Base-by-base conservation (phyloP, 2,797 vertebrate species). In the Manis javanica region DNA sequence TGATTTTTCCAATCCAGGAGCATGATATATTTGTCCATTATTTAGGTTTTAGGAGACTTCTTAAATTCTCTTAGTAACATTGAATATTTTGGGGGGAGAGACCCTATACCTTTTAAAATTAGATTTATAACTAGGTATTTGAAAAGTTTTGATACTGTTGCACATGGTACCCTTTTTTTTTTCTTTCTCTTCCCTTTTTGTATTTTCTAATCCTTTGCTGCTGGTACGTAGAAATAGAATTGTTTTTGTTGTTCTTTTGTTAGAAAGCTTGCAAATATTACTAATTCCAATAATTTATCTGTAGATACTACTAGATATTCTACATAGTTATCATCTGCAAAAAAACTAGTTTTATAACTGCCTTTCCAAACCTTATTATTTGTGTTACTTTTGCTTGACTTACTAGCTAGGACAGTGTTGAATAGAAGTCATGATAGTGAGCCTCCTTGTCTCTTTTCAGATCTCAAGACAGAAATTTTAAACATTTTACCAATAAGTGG, bases 241-340 rank as follows among this genome's bases (percentile, higher is more conserved):
- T 92, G 19, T 63, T 83, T 88, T 88, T 84, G 61, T 63, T 86
- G 12, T 89, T 78, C 37, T 64, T 84, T 78, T 78, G 9, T 71
- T 66, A 90, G 49, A 93, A 84, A 39, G 12, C 12, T 90, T 93
- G 49, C 16, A 61, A 51, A 85, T 79, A 95, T 85, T 66, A 61
- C 37, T 95, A 82, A 87, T 87, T 78, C 37, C 15, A 95, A 77
- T 85, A 90, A 72, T 78, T 85, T 64, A 77, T 61, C 23, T 84
- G 15, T 46, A 59, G 21, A 31, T 77, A 75, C 7, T 83, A 82
- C 59, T 68, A 81, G 49, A 46, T 87, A 42, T 64, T 84, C 37
- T 85, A 12, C 19, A 63, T 6, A 72, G 13, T 93, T 82, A 66
- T 86, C 21, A 71, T n/a, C 29, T 89, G 31, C 7, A 74, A 66